Evolutionary conservation across 2,888 invertebrate genomes (phyloP).

Genomic region (Saturnia pavonia): DNA sequence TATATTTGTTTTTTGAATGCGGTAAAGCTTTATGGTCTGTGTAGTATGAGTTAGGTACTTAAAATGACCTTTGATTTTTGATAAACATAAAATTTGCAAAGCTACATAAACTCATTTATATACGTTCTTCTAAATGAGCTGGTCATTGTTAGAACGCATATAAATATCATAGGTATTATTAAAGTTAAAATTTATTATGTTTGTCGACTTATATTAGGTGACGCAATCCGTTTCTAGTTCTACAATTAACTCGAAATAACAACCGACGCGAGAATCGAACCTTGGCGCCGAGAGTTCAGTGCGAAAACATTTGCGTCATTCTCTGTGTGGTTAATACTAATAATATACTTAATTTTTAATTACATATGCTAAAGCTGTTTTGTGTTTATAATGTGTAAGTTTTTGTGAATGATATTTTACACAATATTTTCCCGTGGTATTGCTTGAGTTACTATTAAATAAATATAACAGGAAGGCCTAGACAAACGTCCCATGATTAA

Average conservation of each 20-base stretch:
- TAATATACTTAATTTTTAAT: not conserved
- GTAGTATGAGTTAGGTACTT: not conserved
- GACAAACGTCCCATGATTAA: too few relatives aligned
- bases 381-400: not conserved
- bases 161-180: too few relatives aligned
- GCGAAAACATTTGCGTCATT: conserved; percentile 2
- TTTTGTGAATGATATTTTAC: not conserved
- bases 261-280: conserved; percentile 4
- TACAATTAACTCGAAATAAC: not conserved
- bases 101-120: not conserved
- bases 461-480: too few relatives aligned
- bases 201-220: not conserved
- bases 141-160: too few relatives aligned
- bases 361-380: not conserved
- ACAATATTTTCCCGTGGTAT: not conserved
- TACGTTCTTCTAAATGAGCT: too few relatives aligned
- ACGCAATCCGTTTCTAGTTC: not conserved
- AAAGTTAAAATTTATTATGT: not conserved
- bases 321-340: not conserved
- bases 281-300: not conserved
- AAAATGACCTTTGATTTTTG: not conserved
- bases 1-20: not conserved
- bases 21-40: not conserved
- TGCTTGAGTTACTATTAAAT: not conserved
- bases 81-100: not conserved